Percentiles rank a stretch among this genome's conserved stretches.
These are phyloP conservation scores for Hoplodrina blanda DNA, from an alignment of 2,888 invertebrate species.

Conservation along the genomic window DNA sequence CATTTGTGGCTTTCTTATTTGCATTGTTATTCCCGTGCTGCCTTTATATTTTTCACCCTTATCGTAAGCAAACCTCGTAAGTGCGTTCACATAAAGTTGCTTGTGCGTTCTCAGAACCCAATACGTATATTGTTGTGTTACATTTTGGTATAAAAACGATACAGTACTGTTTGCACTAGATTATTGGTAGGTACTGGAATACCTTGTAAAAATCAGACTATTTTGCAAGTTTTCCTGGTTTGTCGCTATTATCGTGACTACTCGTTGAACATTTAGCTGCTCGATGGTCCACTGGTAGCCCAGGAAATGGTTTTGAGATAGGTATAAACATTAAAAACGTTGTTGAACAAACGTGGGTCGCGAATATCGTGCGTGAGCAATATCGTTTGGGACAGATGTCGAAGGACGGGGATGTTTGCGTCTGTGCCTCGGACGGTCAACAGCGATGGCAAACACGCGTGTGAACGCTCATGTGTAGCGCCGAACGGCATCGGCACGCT, in stretches of 20 bases:
- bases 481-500: conserved; percentile 65
- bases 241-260: conserved; percentile 6
- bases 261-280: conserved; percentile 34
- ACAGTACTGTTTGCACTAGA: conserved; percentile 4
- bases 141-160: conserved; percentile 21
- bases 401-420: conserved; percentile 75
- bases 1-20: conserved; percentile 36
- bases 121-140: conserved; percentile 33
- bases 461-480: conserved; percentile 78
- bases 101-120: conserved; percentile 29
- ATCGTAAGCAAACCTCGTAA: conserved; percentile 37
- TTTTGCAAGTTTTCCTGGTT: conserved; percentile 22
- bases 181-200: conserved; percentile 12
- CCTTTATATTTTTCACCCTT: conserved; percentile 36
- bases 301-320: conserved; percentile 69
- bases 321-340: conserved; percentile 74
- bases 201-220: not conserved
- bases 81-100: conserved; percentile 44
- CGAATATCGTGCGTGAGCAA: conserved; percentile 81
- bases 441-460: conserved; percentile 81
- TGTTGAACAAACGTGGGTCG: conserved; percentile 75
- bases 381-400: conserved; percentile 79
- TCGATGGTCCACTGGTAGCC: conserved; percentile 41
- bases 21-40: conserved; percentile 28
- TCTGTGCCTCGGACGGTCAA: conserved; percentile 78